These are phyloP conservation scores for Oryzias sinensis DNA, from an alignment of 2,797 vertebrate species.

Conservation along the genomic window DNA sequence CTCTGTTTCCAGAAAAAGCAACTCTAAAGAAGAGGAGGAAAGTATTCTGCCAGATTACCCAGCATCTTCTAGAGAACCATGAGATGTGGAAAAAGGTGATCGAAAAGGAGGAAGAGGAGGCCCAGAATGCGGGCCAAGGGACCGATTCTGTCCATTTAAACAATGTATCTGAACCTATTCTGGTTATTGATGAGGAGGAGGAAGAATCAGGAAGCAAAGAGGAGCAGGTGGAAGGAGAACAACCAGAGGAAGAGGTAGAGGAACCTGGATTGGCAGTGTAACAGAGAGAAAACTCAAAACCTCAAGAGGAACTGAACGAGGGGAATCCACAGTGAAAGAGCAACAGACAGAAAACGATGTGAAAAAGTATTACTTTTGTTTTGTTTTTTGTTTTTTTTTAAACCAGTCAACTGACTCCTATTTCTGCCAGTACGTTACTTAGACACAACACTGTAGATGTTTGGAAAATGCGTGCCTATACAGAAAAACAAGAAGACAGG, in stretches of 20 bases:
- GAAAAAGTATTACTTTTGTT: constrained; percentile 67
- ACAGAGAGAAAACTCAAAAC: constrained; percentile 50
- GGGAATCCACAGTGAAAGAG: constrained; percentile 60
- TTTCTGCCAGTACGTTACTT: constrained; percentile 92
- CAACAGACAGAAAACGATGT: constrained; percentile 64
- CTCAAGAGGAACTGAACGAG: constrained; percentile 48
- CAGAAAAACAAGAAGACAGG: constrained; percentile 76
- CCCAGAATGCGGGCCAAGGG: constrained; percentile 73
- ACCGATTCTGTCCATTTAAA: constrained; percentile 72
- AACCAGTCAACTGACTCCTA: constrained; percentile 70
- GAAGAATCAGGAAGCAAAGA: constrained; percentile 86
- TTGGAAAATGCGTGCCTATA: constrained; percentile 85
- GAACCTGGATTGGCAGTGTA: constrained; percentile 60
- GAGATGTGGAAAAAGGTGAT: constrained; percentile 99
- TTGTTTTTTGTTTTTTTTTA: constrained; percentile 26
- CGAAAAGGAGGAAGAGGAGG: constrained; percentile 86
- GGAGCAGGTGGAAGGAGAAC: constrained; percentile 69
- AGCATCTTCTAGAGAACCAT: constrained; percentile 95
- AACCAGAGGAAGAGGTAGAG: constrained; percentile 58
- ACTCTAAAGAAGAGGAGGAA: constrained; percentile 84
- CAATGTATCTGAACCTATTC: constrained; percentile 86
- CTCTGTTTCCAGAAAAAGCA: constrained; percentile 66
- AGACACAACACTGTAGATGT: constrained; percentile 99
- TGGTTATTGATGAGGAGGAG: constrained; percentile 93
- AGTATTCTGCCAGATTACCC: constrained; percentile 94